These are phyloP conservation scores for Danio kyathit DNA, from an alignment of 2,797 vertebrate genomes.

Conservation along the genomic window DNA sequence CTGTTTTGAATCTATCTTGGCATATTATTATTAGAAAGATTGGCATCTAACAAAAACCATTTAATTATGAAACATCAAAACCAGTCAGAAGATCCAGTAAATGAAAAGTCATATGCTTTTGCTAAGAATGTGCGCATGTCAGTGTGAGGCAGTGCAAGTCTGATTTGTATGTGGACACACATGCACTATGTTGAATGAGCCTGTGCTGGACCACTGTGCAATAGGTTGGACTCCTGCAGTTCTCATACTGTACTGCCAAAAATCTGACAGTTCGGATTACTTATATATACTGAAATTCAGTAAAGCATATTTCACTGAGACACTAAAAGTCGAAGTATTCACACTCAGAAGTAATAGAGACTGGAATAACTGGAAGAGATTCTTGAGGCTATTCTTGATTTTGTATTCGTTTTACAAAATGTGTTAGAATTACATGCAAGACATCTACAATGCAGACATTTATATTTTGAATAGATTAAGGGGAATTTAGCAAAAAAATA, in stretches of 20 bases:
- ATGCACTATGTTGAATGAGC: not conserved
- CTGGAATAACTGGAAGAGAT: not conserved
- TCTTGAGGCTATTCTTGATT: no score
- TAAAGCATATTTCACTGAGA: not conserved
- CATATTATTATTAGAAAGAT: no score
- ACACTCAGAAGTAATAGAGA: not conserved
- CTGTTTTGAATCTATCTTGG: no score
- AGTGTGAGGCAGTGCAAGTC: conserved; percentile 8
- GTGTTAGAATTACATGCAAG: no score
- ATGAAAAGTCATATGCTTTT: no score
- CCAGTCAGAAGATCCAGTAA: no score
- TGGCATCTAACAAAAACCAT: no score
- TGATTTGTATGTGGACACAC: conserved; percentile 29
- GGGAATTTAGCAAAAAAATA: no score
- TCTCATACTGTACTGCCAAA: not conserved
- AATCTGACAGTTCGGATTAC: not conserved
- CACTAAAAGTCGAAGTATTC: not conserved
- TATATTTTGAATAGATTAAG: no score
- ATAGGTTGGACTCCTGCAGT: not conserved
- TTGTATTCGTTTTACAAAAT: not conserved
- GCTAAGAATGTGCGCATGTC: not conserved
- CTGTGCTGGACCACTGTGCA: not conserved
- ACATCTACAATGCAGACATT: no score
- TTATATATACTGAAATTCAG: not conserved
- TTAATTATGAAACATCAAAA: no score